Conservation (phyloP, 2,888 invertebrate species). For the Panopea generosa region DNA sequence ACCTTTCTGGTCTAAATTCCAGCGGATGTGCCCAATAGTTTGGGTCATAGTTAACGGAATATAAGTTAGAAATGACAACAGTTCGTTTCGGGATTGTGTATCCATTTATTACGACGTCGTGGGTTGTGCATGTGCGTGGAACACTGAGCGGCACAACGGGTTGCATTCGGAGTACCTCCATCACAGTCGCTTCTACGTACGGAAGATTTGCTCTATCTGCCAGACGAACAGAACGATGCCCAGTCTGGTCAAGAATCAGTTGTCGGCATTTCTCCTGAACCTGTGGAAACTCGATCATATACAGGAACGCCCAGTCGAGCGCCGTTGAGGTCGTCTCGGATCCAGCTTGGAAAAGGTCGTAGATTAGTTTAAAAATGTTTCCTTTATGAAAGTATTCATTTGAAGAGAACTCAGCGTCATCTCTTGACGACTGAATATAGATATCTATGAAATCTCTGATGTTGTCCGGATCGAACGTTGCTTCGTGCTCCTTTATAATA, state of each 20-base stretch:
- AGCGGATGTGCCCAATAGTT: slow-evolving; percentile 14
- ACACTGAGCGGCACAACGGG: slow-evolving; percentile 7
- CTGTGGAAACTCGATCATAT: slow-evolving; percentile 66
- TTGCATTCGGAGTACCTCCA: slow-evolving; percentile 5
- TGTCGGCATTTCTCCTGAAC: slow-evolving; percentile 66
- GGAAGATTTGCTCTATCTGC: slow-evolving; percentile 8
- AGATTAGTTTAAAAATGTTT: slow-evolving; percentile 54
- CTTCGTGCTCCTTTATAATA: slow-evolving; percentile 61
- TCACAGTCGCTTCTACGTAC: slow-evolving; percentile 11
- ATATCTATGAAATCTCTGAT: slow-evolving; percentile 71
- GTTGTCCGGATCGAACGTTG: slow-evolving; percentile 64
- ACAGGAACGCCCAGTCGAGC: slow-evolving; percentile 68
- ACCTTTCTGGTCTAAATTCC: slow-evolving; percentile 12
- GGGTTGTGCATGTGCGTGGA: neutral
- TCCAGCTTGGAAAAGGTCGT: slow-evolving; percentile 70
- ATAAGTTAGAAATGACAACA: neutral
- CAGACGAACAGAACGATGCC: slow-evolving; percentile 7
- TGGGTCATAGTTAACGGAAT: slow-evolving; percentile 12
- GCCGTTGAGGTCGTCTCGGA: slow-evolving; percentile 71
- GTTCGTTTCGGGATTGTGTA: slow-evolving; percentile 14
- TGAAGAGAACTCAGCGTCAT: neutral
- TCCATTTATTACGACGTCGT: slow-evolving; percentile 1
- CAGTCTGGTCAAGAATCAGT: slow-evolving; percentile 34
- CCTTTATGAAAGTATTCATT: slow-evolving; percentile 10
- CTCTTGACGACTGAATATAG: slow-evolving; percentile 20